Percentiles rank a stretch among this genome's conserved stretches.
Evolutionary conservation across 2,113 vertebrate genomes (phyloP).

Genomic region (Thomomys bottae): DNA sequence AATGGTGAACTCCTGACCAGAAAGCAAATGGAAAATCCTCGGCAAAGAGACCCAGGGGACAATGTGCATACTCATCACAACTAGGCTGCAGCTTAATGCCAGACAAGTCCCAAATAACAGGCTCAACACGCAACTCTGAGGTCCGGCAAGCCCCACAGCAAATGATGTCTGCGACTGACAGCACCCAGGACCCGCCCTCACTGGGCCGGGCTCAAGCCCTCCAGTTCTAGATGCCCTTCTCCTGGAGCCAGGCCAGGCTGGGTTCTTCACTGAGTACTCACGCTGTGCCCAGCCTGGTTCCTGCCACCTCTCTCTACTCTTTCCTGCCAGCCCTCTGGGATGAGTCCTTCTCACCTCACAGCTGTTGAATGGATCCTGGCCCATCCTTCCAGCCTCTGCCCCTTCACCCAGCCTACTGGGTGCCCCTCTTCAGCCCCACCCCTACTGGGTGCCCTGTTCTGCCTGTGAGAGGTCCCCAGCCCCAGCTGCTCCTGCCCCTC

Average conservation of each 20-base stretch:
- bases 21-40: background rate
- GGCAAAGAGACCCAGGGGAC: background rate
- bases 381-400: background rate
- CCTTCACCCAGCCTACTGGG: background rate
- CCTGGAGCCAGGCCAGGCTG: background rate
- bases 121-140: background rate
- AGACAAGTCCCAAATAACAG: background rate
- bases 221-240: background rate
- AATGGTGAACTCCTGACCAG: background rate
- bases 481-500: background rate
- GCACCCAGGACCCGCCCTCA: fast-evolving
- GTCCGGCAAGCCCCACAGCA: background rate
- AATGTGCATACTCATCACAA: background rate
- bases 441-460: no score
- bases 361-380: background rate
- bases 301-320: no score
- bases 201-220: background rate
- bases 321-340: background rate
- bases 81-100: background rate
- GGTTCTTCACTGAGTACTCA: background rate
- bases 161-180: background rate
- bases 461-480: background rate
- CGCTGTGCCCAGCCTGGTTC: no score
- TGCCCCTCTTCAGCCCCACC: no score
- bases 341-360: background rate